Conservation (phyloP, 1,140 invertebrate species). For the Hypsibius dujardini region DNA sequence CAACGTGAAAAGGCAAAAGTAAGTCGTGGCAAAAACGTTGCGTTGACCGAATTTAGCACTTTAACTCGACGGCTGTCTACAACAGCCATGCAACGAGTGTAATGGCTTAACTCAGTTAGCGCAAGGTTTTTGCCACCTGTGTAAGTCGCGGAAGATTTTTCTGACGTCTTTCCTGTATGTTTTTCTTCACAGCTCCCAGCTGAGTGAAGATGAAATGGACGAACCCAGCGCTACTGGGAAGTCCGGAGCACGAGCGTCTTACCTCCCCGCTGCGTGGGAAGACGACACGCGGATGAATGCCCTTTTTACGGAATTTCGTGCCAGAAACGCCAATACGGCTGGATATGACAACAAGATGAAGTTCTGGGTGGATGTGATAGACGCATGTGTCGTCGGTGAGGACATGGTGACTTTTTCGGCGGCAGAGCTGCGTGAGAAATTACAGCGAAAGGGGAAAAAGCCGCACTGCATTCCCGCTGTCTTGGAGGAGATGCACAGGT, state of each 20-base stretch:
- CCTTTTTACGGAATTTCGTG: constrained; percentile 48
- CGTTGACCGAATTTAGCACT: too few species aligned
- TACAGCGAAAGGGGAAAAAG: constrained; percentile 42
- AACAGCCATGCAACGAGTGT: too few species aligned
- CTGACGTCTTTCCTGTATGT: constrained; percentile 16
- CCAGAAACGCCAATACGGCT: constrained; percentile 44
- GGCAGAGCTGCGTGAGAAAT: constrained; percentile 40
- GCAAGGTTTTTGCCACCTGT: too few species aligned
- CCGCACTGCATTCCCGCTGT: constrained; percentile 46
- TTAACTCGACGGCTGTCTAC: too few species aligned
- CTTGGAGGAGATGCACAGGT: constrained; percentile 39
- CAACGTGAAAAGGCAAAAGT: too few species aligned
- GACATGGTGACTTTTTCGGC: constrained; percentile 40
- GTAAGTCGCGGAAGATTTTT: too few species aligned
- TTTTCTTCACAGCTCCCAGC: constrained; percentile 16
- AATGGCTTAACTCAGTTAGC: too few species aligned
- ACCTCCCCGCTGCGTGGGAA: constrained; percentile 44
- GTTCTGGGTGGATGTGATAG: constrained; percentile 50
- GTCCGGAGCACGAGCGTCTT: constrained; percentile 11
- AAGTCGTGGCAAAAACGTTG: too few species aligned
- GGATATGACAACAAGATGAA: constrained; percentile 52
- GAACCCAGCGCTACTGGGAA: not conserved
- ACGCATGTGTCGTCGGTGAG: constrained; percentile 40
- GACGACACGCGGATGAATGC: constrained; percentile 49
- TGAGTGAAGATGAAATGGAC: not conserved